A percentile compares a stretch with the other conserved stretches of the same genome.
These are phyloP conservation scores for Channa argus DNA, from an alignment of 2,113 vertebrate genomes.

Conservation along the genomic window DNA sequence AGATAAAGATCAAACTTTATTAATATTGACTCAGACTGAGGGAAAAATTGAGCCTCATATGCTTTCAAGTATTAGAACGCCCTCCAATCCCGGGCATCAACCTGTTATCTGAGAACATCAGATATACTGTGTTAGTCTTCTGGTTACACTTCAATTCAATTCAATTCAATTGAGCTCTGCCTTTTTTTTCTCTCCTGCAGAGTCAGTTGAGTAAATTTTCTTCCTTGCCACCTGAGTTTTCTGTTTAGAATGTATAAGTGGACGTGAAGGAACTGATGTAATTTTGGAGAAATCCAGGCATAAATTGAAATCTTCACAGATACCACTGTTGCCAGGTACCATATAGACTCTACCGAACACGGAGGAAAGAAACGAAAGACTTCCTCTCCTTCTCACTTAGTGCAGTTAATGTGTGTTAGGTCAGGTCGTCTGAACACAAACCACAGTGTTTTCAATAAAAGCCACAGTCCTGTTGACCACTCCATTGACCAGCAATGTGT, in stretches of 20 bases:
- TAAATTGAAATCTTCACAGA: slow-evolving; percentile 69
- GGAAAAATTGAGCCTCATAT: slow-evolving; percentile 77
- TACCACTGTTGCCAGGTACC: slow-evolving; percentile 10
- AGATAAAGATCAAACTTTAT: slow-evolving; percentile 85
- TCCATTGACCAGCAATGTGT: slow-evolving; percentile 61
- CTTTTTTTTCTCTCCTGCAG: slow-evolving; percentile 59
- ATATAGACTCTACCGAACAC: slow-evolving; percentile 1
- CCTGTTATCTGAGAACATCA: slow-evolving; percentile 81
- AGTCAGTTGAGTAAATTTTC: slow-evolving; percentile 73
- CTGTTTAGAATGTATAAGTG: slow-evolving; percentile 65
- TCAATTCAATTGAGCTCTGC: slow-evolving; percentile 76
- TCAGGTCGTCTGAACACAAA: slow-evolving; percentile 56
- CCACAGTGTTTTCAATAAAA: slow-evolving; percentile 66
- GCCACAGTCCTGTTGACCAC: slow-evolving; percentile 67
- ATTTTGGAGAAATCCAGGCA: slow-evolving; percentile 49
- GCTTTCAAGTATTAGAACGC: slow-evolving; percentile 80
- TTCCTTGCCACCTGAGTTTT: slow-evolving; percentile 50
- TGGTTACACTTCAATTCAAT: slow-evolving; percentile 82
- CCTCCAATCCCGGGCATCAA: slow-evolving; percentile 75
- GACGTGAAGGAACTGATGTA: slow-evolving; percentile 65
- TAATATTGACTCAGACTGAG: slow-evolving; percentile 83
- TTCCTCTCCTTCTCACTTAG: slow-evolving; percentile 60
- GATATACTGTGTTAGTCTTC: slow-evolving; percentile 80
- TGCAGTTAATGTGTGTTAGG: slow-evolving; percentile 61
- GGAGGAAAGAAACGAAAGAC: slow-evolving; percentile 19